Evolutionary conservation across 2,113 vertebrate species (phyloP), one percentile per base, ranked within the genome.

Genomic region (Calyptommatus sinebrachiatus): DNA sequence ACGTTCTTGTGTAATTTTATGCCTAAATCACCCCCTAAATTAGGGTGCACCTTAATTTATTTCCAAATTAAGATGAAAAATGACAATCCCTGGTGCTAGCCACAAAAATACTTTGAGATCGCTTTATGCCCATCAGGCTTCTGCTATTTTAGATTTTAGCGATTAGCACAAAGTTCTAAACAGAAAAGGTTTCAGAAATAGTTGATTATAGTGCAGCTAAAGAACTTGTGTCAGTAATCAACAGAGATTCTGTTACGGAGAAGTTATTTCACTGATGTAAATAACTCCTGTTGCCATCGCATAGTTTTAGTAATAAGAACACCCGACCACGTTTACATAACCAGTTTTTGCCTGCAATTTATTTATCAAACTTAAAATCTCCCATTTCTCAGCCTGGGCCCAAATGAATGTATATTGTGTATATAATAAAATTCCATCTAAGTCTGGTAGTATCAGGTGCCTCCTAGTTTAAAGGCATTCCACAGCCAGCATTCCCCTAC

Each of bases 221-320:
- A 61, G 50, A 22, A 29, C 50, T 7, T 24, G 26, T 48, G 57
- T 46, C 65, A 10, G 29, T 45, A 61, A 76, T 46, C 66, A 70
- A 62, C 67, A 62, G 72, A 22, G 41, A 46, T 69, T 62, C 62
- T n/a, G 69, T 70, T 75, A 69, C 65, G 20, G 26, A 21, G 0
- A 46, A 31, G 21, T 70, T 69, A 71, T 81, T 61, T 68, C 31
- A 76, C 66, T 76, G 66, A 62, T 76, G 53, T 62, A 62, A 70
- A 70, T 76, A 62, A 62, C 67, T 76, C 66, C 66, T 69, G 53
- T 75, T 81, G 72, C 53, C n/a, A 68, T 69, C 53, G 53, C 45
- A 60, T 57, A 41, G 50, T 31, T 78, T 21, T 31, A 68, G 21
- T 48, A 45, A 75, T 45, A 48, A 75, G 28, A 24, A 48, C n/a